These are phyloP conservation scores for Labeo calbasu DNA, from an alignment of 2,797 vertebrate species.

Conservation along the genomic window DNA sequence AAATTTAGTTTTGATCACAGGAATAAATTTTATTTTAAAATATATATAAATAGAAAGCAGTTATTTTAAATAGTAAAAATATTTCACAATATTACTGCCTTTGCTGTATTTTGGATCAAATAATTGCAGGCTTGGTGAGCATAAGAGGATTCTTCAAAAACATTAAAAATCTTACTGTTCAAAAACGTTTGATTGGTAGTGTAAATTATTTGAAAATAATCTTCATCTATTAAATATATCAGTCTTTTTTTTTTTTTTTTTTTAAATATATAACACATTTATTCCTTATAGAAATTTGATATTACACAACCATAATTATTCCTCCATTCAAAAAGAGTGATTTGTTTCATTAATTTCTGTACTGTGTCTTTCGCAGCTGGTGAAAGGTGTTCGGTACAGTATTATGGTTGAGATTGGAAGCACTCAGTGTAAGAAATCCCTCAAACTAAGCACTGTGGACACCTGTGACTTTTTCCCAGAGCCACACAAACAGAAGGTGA, in stretches of 20 bases:
- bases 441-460: conserved; percentile 57
- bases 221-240: neutral
- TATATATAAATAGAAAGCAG: too few species aligned
- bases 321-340: neutral
- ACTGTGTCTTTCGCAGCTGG: conserved; percentile 72
- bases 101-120: too few species aligned
- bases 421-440: conserved; percentile 80
- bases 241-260: too few species aligned
- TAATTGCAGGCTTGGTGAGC: too few species aligned
- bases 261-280: neutral
- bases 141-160: too few species aligned
- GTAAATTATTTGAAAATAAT: neutral
- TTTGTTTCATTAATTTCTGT: neutral
- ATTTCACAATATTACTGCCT: too few species aligned
- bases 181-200: too few species aligned
- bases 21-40: too few species aligned
- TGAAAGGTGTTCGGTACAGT: conserved; percentile 79
- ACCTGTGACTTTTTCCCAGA: conserved; percentile 79
- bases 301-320: neutral
- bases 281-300: neutral
- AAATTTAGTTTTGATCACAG: too few species aligned
- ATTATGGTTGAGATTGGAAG: conserved; percentile 80
- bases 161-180: too few species aligned
- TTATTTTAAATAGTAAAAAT: too few species aligned
- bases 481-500: conserved; percentile 77